A percentile compares a stretch with the other conserved stretches of the same genome.
These are phyloP conservation scores for Drosophila bocki DNA, from an alignment of 1,140 invertebrate genomes.

Conservation along the genomic window DNA sequence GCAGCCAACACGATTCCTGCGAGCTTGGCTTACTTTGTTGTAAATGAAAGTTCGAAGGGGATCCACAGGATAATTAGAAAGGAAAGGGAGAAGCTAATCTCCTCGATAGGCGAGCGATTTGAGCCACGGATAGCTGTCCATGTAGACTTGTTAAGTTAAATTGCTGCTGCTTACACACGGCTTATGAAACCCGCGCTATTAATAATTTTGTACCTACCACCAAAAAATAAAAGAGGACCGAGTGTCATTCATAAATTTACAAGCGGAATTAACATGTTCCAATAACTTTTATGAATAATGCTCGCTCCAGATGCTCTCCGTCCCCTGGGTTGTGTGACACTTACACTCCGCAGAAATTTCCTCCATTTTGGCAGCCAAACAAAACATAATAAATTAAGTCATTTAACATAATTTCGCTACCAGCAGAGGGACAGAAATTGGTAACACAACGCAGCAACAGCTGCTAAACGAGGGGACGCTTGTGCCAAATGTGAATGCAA, in stretches of 20 bases:
- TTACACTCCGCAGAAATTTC: slow-evolving; percentile 53
- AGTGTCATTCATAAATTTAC: slow-evolving; percentile 25
- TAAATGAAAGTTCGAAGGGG: slow-evolving; percentile 43
- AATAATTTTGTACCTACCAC: slow-evolving; percentile 4
- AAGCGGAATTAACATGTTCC: slow-evolving; percentile 35
- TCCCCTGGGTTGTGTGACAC: slow-evolving; percentile 36
- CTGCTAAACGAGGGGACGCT: slow-evolving; percentile 76
- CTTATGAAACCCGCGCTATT: neutral
- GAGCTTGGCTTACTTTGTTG: slow-evolving; percentile 21
- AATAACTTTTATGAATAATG: slow-evolving; percentile 27
- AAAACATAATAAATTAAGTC: slow-evolving; percentile 81
- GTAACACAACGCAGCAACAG: slow-evolving; percentile 57
- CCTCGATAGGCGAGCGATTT: neutral
- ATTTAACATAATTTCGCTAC: slow-evolving; percentile 82
- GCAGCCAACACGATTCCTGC: slow-evolving; percentile 30
- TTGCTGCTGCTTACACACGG: neutral
- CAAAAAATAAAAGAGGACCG: neutral
- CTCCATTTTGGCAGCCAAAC: slow-evolving; percentile 63
- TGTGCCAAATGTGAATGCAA: slow-evolving; percentile 58
- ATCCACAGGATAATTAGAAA: neutral
- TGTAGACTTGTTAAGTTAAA: slow-evolving; percentile 5
- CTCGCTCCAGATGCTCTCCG: slow-evolving; percentile 1
- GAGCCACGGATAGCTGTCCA: neutral
- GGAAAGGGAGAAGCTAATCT: neutral
- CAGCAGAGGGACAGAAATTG: slow-evolving; percentile 42